These are phyloP conservation scores for Cryptotis parvus DNA, from an alignment of 2,113 vertebrate species.

Conservation along the genomic window DNA sequence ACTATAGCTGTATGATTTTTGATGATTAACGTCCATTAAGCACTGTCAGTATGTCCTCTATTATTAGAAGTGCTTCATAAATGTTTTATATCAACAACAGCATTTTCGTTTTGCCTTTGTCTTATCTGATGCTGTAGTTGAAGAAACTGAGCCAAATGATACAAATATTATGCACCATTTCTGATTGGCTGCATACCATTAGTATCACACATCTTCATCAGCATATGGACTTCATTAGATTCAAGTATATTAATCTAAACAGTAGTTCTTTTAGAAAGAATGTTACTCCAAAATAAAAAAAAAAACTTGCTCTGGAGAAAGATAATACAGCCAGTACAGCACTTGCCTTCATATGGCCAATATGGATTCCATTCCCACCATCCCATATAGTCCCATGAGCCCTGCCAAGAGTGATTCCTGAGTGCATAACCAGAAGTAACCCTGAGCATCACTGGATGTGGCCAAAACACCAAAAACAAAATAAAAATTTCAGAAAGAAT, in stretches of 20 bases:
- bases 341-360: too few species aligned
- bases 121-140: neutral
- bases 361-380: too few species aligned
- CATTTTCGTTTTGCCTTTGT: neutral
- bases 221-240: neutral
- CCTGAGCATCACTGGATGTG: too few species aligned
- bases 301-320: neutral
- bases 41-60: neutral
- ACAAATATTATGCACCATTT: neutral
- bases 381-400: too few species aligned
- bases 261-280: neutral
- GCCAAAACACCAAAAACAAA: too few species aligned
- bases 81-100: neutral
- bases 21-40: slow-evolving; percentile 9
- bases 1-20: neutral
- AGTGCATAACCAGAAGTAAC: too few species aligned
- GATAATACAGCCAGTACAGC: too few species aligned
- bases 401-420: too few species aligned
- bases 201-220: neutral
- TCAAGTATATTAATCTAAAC: slow-evolving; percentile 41
- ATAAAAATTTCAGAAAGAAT: neutral
- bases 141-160: slow-evolving; percentile 21
- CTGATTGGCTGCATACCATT: neutral
- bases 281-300: neutral
- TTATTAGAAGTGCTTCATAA: slow-evolving; percentile 19